Conservation (phyloP, 2,113 vertebrate species). For the Macaca nemestrina region DNA sequence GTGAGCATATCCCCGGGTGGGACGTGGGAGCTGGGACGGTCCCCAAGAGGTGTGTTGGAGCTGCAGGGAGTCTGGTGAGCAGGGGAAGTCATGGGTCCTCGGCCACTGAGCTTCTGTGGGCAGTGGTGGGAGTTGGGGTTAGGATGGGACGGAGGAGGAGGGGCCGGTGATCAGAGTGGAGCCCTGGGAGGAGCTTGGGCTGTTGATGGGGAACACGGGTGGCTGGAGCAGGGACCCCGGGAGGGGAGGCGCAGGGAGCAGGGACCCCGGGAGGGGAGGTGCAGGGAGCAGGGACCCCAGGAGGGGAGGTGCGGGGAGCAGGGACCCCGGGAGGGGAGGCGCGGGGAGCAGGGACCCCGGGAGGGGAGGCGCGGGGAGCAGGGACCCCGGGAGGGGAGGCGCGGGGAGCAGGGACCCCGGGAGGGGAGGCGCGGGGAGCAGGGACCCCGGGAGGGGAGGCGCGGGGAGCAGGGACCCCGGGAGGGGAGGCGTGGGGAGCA, state of each 20-base stretch:
- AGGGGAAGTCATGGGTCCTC: not conserved
- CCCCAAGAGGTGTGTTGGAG: fast-evolving
- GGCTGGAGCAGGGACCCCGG: not conserved
- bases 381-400: no score
- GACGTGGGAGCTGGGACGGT: no score
- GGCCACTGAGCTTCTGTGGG: not conserved
- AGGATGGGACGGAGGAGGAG: fast-evolving
- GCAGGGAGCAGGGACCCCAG: no score
- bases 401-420: no score
- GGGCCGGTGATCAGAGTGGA: not conserved
- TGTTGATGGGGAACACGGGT: not conserved
- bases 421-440: no score
- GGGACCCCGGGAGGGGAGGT: no score
- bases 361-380: no score
- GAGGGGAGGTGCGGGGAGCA: not conserved
- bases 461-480: no score
- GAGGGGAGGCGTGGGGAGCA: no score
- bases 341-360: no score
- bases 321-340: not conserved
- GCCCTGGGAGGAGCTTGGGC: not conserved
- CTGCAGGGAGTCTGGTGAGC: not conserved
- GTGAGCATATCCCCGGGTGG: not conserved
- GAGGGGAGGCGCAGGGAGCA: not conserved
- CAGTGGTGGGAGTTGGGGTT: not conserved
- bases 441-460: no score